Percentiles rank a stretch among this genome's conserved stretches.
These are phyloP conservation scores for Leptinotarsa rubiginosa DNA, from an alignment of 2,888 invertebrate species.

Conservation along the genomic window DNA sequence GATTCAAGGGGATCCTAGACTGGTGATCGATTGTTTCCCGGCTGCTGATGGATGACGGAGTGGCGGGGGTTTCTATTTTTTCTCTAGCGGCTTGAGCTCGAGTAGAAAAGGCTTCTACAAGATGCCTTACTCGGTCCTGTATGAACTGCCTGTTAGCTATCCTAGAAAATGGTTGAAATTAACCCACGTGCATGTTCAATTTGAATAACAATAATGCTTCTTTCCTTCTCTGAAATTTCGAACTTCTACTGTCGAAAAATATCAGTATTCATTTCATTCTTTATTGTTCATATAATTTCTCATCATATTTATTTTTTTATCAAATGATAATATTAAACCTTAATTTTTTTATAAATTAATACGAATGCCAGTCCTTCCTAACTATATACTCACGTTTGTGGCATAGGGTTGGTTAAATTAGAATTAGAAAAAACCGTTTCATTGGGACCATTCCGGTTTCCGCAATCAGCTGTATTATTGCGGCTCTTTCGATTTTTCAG, in stretches of 20 bases:
- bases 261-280: no score
- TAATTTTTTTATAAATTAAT: no score
- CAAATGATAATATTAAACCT: no score
- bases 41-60: constrained; percentile 73
- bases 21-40: constrained; percentile 63
- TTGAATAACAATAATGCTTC: no score
- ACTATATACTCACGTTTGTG: constrained; percentile 25
- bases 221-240: no score
- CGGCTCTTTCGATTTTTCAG: constrained; percentile 11
- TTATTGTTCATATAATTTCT: no score
- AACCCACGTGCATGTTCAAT: no score
- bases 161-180: constrained; percentile 24
- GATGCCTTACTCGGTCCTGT: constrained; percentile 68
- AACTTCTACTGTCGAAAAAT: no score
- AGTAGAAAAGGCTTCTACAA: constrained; percentile 73
- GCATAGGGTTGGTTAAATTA: constrained; percentile 27
- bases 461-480: constrained; percentile 17
- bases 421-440: constrained; percentile 40
- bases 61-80: constrained; percentile 73
- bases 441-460: constrained; percentile 29
- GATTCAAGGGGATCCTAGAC: constrained; percentile 50
- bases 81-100: constrained; percentile 71
- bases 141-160: constrained; percentile 63
- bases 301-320: no score
- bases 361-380: constrained; percentile 26